Percentiles rank a stretch among this genome's conserved stretches.
These are phyloP conservation scores for Thalassoma bifasciatum DNA, from an alignment of 2,113 vertebrate genomes.

Conservation along the genomic window DNA sequence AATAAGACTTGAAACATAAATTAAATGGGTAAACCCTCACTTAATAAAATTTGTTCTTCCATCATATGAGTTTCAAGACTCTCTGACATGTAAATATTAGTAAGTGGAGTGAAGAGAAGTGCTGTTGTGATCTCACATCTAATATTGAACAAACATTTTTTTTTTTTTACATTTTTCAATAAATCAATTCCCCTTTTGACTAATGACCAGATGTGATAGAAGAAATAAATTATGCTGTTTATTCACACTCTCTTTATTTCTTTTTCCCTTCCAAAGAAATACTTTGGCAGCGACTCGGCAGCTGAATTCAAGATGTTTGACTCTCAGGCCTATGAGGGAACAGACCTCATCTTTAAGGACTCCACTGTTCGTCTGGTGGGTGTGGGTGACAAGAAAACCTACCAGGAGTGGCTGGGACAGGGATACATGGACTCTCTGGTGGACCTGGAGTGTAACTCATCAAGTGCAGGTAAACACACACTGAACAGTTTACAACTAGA, in stretches of 20 bases:
- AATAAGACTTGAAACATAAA: not conserved
- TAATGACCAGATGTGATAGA: not conserved
- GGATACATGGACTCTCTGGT: conserved; percentile 87
- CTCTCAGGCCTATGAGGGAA: conserved; percentile 85
- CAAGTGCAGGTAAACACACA: conserved; percentile 80
- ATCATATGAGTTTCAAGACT: too few relatives aligned
- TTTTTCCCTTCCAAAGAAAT: conserved; percentile 77
- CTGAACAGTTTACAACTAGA: not conserved
- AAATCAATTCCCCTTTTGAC: too few relatives aligned
- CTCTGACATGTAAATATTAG: too few relatives aligned
- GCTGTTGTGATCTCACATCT: too few relatives aligned
- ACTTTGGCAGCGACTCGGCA: conserved; percentile 83
- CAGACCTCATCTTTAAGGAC: conserved; percentile 95
- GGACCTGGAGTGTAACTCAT: conserved; percentile 82
- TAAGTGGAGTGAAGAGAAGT: too few relatives aligned
- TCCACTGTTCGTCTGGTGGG: conserved; percentile 84
- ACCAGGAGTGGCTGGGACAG: conserved; percentile 89
- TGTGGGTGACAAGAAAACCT: conserved; percentile 86
- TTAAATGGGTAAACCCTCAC: not conserved
- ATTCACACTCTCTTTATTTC: not conserved
- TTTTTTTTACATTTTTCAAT: too few relatives aligned
- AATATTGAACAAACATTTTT: too few relatives aligned
- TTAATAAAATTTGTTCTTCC: too few relatives aligned
- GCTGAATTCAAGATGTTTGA: conserved; percentile 92
- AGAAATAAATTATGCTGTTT: not conserved